These are phyloP conservation scores for Elaphurus davidianus DNA, from an alignment of 2,113 vertebrate genomes.

Conservation along the genomic window DNA sequence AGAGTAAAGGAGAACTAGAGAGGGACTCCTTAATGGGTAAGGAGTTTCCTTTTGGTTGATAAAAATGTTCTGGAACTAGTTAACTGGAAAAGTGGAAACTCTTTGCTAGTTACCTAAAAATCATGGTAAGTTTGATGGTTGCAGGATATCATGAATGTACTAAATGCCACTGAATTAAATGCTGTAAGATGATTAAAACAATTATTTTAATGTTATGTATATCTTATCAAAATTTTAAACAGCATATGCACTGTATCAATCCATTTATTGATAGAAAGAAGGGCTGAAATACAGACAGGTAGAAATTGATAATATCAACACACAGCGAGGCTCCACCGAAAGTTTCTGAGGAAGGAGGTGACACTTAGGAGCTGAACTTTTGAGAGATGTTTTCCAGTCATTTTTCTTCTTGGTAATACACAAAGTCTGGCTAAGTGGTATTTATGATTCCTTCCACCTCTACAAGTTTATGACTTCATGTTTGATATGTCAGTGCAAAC, in stretches of 20 bases:
- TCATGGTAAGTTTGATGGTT: neutral
- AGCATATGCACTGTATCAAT: neutral
- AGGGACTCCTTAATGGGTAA: neutral
- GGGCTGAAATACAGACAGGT: neutral
- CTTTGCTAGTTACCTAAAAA: neutral
- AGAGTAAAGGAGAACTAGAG: neutral
- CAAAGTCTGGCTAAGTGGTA: neutral
- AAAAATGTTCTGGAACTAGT: neutral
- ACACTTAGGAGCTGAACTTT: neutral
- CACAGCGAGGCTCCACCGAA: neutral
- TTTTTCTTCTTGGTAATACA: neutral
- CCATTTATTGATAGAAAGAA: neutral
- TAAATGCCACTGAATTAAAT: neutral
- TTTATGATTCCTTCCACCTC: neutral
- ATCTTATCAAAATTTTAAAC: neutral
- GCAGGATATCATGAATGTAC: neutral
- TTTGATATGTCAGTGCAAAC: constrained; percentile 20
- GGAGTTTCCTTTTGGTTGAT: neutral
- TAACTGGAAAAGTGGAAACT: neutral
- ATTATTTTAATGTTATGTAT: neutral
- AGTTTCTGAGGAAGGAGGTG: neutral
- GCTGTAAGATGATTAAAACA: neutral
- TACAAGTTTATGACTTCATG: constrained; percentile 8
- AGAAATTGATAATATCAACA: neutral
- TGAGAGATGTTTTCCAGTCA: neutral